Base-by-base conservation (phyloP, 2,113 vertebrate genomes). In the Cryptoleucopteryx plumbea region DNA sequence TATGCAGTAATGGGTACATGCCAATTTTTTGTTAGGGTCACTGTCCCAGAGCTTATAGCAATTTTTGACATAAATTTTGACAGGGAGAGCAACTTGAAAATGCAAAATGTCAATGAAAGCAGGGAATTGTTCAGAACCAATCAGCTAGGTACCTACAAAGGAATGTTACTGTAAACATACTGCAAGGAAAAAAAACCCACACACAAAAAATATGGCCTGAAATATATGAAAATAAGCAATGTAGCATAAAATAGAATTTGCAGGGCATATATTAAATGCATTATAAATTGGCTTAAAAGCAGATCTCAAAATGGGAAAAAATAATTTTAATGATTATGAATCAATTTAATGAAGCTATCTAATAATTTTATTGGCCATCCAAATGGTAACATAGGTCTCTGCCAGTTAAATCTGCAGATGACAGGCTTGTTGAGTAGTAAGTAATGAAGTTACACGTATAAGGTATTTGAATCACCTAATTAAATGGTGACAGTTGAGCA, bases 1-100 rank as follows among this genome's bases (percentile, higher is more conserved):
- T 78, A 84, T 95, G 89, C 91, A 95, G 93, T 75, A 85, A 59
- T 94, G 82, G 77, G 32, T 75, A 59, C 17, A 13, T 8, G 65
- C 84, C 78, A 66, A 1, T 21, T 82, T 89, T 92, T 94, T 81
- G 25, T 38, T 50, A 56, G 40, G 86, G 94, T 85, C 78, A 65
- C 43, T 82, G 52, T 82, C 70, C 47, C 70, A 75, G 63, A 73
- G 40, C 56, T 94, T 40, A 63, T 26, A 61, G 91, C 45, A 70
- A 48, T 80, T 92, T 92, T 86, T 56, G 18, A 36, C 34, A n/a
- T 67, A 36, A 86, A 61, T 88, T 87, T 92, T 74, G 72, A n/a
- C 43, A 86, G 21, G 22, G 4, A 85, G 17, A 34, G 14, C 52
- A 65, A 74, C 34, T 65, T 80, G 48, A 68, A 87, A 80, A 74